Evolutionary conservation across 1,140 invertebrate genomes (phyloP).

Genomic region (Thaumatotibia leucotreta): DNA sequence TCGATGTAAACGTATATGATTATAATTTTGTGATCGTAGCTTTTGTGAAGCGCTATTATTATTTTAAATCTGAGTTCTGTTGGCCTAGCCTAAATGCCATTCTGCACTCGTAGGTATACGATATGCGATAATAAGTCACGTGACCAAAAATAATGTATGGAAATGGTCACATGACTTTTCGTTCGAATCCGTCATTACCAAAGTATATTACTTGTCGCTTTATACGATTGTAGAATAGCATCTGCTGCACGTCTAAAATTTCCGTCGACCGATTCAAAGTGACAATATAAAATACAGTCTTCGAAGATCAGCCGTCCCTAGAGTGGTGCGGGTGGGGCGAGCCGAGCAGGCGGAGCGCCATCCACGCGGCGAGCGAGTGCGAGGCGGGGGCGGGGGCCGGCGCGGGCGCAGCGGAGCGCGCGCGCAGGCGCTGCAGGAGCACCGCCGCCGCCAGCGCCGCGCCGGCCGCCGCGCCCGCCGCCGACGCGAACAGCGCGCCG

Average conservation of each 20-base stretch:
- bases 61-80: no score
- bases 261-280: neutral
- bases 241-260: neutral
- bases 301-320: constrained; percentile 38
- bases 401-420: constrained; percentile 77
- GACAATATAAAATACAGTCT: constrained; percentile 26
- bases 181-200: no score
- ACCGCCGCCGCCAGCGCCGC: constrained; percentile 87
- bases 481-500: constrained; percentile 90
- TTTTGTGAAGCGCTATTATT: no score
- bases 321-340: constrained; percentile 59
- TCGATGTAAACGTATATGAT: no score
- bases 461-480: constrained; percentile 89
- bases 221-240: no score
- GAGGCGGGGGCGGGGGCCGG: constrained; percentile 77
- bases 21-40: no score
- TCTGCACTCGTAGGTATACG: no score
- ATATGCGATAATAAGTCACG: no score
- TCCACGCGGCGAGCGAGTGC: constrained; percentile 83
- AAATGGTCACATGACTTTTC: no score
- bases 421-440: constrained; percentile 84
- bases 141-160: no score
- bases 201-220: no score
- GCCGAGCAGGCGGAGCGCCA: constrained; percentile 82
- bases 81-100: no score